These are phyloP conservation scores for Ginglymostoma cirratum DNA, from an alignment of 2,113 vertebrate genomes.

Conservation along the genomic window DNA sequence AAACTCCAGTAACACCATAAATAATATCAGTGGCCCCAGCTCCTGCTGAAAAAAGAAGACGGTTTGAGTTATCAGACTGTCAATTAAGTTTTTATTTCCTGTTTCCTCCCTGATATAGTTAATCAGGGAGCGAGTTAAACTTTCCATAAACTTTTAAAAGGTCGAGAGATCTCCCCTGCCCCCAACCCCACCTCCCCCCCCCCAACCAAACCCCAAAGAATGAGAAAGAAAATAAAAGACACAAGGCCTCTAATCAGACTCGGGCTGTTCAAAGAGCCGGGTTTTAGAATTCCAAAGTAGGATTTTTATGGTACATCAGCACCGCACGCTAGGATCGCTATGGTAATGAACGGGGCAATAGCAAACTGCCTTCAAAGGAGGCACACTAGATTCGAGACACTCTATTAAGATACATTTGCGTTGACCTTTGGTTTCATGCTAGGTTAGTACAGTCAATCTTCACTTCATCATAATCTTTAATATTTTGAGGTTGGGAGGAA, in stretches of 20 bases:
- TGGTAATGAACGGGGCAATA: constrained; percentile 69
- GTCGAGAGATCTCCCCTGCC: constrained; percentile 63
- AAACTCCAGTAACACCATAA: constrained; percentile 70
- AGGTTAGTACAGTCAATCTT: constrained; percentile 68
- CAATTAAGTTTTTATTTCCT: constrained; percentile 69
- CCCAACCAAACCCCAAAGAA: constrained; percentile 57
- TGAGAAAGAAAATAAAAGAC: constrained; percentile 59
- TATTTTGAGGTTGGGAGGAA: constrained; percentile 30
- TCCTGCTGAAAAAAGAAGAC: constrained; percentile 58
- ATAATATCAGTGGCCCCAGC: constrained; percentile 43
- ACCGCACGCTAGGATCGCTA: constrained; percentile 72
- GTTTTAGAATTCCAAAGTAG: constrained; percentile 73
- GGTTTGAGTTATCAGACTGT: constrained; percentile 60
- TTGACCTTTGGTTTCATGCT: constrained; percentile 74
- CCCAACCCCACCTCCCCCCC: constrained; percentile 43
- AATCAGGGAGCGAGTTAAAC: constrained; percentile 72
- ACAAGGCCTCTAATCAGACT: constrained; percentile 65
- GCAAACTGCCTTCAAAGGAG: constrained; percentile 71
- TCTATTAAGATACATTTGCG: constrained; percentile 79
- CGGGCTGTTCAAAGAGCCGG: constrained; percentile 73
- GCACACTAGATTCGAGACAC: constrained; percentile 74
- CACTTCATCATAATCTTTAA: constrained; percentile 47
- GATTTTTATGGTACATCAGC: constrained; percentile 74
- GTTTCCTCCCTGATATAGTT: constrained; percentile 57
- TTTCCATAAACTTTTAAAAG: constrained; percentile 73